phyloP scores from a whole-genome alignment of 2,113 vertebrate genomes.

The Bos javanicus region DNA sequence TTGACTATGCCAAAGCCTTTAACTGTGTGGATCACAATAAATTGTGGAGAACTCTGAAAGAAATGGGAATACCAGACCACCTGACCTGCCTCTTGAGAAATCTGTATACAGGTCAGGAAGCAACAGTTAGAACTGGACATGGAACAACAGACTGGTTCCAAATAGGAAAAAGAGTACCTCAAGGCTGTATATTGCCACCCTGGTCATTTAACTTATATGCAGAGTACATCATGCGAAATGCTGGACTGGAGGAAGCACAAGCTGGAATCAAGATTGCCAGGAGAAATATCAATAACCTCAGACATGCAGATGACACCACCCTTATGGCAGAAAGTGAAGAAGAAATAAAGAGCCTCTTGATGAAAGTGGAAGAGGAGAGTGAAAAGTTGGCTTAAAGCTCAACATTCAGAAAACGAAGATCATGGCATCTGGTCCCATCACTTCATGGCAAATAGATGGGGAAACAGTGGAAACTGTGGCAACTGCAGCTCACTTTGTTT shows the following conservation, averaged over 20 bases:
- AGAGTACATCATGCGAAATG: background rate
- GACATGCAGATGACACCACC: background rate
- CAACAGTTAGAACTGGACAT: background rate
- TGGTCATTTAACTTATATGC: background rate
- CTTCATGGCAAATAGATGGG: background rate
- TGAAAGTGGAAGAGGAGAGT: background rate
- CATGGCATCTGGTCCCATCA: background rate
- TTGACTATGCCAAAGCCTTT: background rate
- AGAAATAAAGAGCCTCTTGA: background rate
- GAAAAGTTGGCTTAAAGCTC: background rate
- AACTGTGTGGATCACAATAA: background rate
- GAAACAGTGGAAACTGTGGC: background rate
- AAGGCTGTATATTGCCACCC: background rate
- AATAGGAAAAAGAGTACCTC: accelerated
- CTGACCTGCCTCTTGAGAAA: background rate
- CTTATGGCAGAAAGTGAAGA: background rate
- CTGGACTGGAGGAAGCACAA: background rate
- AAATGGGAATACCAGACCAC: background rate
- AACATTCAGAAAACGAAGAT: background rate
- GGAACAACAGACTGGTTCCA: background rate
- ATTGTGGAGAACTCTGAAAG: background rate
- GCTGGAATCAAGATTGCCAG: background rate
- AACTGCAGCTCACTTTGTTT: background rate
- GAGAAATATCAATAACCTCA: background rate
- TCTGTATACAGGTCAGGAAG: background rate